phyloP scores from a whole-genome alignment of 2,888 invertebrate genomes.

The Busseola fusca region DNA sequence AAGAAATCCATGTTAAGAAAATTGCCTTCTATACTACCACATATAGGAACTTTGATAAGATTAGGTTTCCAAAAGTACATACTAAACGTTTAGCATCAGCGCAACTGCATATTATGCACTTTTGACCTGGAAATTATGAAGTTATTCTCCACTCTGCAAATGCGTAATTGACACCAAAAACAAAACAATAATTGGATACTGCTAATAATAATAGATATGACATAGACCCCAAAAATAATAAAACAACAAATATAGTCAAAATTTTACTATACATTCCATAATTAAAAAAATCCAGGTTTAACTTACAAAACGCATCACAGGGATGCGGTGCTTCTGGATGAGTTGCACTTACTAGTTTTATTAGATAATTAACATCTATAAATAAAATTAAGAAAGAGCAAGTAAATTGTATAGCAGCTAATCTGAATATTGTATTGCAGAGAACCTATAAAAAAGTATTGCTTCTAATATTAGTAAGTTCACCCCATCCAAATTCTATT shows the following conservation, averaged over 20 bases:
- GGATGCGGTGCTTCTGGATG: constrained; percentile 74
- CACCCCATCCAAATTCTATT: constrained; percentile 72
- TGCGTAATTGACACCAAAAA: not conserved
- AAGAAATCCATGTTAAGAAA: not conserved
- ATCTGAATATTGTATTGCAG: constrained; percentile 48
- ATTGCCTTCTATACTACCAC: not conserved
- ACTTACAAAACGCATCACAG: constrained; percentile 76
- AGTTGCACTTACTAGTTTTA: constrained; percentile 71
- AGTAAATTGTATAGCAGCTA: constrained; percentile 49
- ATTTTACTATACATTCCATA: constrained; percentile 65
- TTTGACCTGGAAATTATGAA: constrained; percentile 1
- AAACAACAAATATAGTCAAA: constrained; percentile 63
- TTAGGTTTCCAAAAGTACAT: not conserved
- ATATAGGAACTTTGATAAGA: not conserved
- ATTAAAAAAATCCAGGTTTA: constrained; percentile 63
- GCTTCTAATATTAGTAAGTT: constrained; percentile 67
- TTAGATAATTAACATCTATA: constrained; percentile 44
- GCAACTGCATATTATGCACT: not conserved
- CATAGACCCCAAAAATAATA: constrained; percentile 45
- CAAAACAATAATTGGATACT: not conserved
- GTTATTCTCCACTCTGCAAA: constrained; percentile 21
- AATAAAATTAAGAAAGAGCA: constrained; percentile 43
- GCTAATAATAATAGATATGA: no score
- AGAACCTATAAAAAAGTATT: constrained; percentile 51
- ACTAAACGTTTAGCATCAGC: not conserved